phyloP scores from a whole-genome alignment of 2,113 vertebrate genomes.

The Apeltes quadracus region DNA sequence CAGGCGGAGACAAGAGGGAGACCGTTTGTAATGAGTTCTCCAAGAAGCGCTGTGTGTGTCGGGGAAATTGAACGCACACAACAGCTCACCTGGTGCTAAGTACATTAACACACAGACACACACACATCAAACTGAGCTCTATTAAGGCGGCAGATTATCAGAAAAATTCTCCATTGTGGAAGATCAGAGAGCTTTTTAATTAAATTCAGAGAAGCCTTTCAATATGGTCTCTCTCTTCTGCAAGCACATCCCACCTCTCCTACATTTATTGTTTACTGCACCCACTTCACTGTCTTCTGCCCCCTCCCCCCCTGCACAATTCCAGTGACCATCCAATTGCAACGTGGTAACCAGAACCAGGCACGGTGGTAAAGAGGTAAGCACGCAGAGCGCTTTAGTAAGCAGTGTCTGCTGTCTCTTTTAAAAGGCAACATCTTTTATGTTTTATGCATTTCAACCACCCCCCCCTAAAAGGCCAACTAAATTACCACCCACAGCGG shows the following conservation, averaged over 20 bases:
- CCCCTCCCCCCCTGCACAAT: not conserved
- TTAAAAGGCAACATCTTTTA: not conserved
- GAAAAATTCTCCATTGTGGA: constrained; percentile 41
- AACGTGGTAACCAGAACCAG: not conserved
- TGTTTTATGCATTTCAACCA: not conserved
- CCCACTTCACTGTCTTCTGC: not conserved
- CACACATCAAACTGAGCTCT: constrained; percentile 26
- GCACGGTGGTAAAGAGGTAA: not conserved
- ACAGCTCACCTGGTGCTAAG: constrained; percentile 22
- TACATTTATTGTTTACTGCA: not conserved
- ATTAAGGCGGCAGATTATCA: constrained; percentile 50
- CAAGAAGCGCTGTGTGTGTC: constrained; percentile 32
- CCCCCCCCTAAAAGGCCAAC: no score
- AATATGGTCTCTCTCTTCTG: not conserved
- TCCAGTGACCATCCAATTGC: not conserved
- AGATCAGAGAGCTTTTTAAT: constrained; percentile 64
- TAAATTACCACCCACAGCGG: no score
- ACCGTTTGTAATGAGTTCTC: constrained; percentile 56
- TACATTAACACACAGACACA: not conserved
- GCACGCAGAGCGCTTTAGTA: not conserved
- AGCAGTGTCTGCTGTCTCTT: no score
- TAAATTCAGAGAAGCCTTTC: constrained; percentile 50
- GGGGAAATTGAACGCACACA: constrained; percentile 6
- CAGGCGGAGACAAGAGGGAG: not conserved
- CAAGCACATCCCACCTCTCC: constrained; percentile 19